Evolutionary conservation across 2,797 vertebrate genomes (phyloP).

Genomic region (Coilia nasus): DNA sequence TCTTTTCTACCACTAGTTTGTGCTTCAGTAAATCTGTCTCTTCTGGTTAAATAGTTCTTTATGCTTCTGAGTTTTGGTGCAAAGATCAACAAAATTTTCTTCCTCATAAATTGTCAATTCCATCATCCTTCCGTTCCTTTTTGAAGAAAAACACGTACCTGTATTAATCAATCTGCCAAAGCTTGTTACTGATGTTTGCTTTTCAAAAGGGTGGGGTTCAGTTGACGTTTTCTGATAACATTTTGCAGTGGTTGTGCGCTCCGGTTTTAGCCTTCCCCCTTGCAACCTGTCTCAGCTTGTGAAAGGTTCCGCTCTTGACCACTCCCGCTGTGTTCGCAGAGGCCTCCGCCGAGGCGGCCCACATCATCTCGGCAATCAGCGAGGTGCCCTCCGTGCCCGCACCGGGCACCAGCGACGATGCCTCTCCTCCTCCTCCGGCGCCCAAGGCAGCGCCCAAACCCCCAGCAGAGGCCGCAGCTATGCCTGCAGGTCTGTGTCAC

Average conservation of each 20-base stretch:
- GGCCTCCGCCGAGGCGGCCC: slow-evolving; percentile 83
- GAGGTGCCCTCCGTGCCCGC: slow-evolving; percentile 87
- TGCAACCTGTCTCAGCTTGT: background rate
- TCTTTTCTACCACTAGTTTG: background rate
- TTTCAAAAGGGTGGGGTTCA: slow-evolving; percentile 14
- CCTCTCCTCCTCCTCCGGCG: slow-evolving; percentile 39
- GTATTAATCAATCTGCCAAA: background rate
- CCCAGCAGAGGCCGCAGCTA: slow-evolving; percentile 56
- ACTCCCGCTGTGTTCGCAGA: slow-evolving; percentile 66
- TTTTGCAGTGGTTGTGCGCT: background rate
- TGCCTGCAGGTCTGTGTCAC: slow-evolving; percentile 8
- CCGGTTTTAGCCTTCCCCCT: background rate
- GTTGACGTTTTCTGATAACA: background rate
- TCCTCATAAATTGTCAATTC: background rate
- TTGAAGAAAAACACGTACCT: background rate
- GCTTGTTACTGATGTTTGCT: background rate
- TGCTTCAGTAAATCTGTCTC: background rate
- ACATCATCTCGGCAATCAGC: slow-evolving; percentile 91
- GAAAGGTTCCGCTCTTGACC: background rate
- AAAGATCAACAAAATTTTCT: background rate
- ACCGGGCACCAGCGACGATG: slow-evolving; percentile 78
- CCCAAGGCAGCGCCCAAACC: slow-evolving; percentile 44
- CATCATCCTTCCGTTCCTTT: background rate
- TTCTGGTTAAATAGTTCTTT: background rate
- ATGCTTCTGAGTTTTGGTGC: background rate